Percentiles rank a stretch among this genome's conserved stretches.
phyloP scores from a whole-genome alignment of 1,140 invertebrate genomes.

The Drosophila auraria region DNA sequence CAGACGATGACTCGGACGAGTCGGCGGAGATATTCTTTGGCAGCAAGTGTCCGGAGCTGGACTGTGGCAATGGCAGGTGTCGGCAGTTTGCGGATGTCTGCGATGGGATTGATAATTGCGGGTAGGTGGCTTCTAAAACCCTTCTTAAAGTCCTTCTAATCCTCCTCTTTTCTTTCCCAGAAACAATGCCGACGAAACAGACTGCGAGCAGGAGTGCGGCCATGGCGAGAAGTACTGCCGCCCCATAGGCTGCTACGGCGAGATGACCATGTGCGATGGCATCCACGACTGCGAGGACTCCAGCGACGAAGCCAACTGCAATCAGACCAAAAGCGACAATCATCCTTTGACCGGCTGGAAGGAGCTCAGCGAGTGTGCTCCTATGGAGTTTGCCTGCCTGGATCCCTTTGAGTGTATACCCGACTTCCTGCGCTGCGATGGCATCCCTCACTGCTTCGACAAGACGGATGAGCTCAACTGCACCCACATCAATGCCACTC shows the following conservation, averaged over 20 bases:
- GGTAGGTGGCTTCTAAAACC: conserved; percentile 85
- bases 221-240: conserved; percentile 87
- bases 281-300: conserved; percentile 91
- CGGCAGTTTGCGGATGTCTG: conserved; percentile 90
- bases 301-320: conserved; percentile 88
- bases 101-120: conserved; percentile 90
- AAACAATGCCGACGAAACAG: conserved; percentile 88
- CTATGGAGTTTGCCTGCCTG: conserved; percentile 87
- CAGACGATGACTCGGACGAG: conserved; percentile 78
- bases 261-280: conserved; percentile 90
- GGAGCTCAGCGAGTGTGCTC: conserved; percentile 83
- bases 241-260: conserved; percentile 89
- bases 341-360: conserved; percentile 64
- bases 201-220: conserved; percentile 80
- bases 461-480: conserved; percentile 87
- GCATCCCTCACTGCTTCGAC: conserved; percentile 88
- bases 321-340: conserved; percentile 79
- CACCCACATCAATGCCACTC: conserved; percentile 86
- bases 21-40: conserved; percentile 85
- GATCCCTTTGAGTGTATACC: conserved; percentile 87
- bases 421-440: conserved; percentile 87
- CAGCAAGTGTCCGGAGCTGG: conserved; percentile 89
- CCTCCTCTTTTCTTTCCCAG: conserved; percentile 17
- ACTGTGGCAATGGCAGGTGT: conserved; percentile 90
- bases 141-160: not conserved